Percentiles rank a stretch among this genome's conserved stretches.
Conservation (phyloP, 2,888 invertebrate genomes). For the Nebria salina region DNA sequence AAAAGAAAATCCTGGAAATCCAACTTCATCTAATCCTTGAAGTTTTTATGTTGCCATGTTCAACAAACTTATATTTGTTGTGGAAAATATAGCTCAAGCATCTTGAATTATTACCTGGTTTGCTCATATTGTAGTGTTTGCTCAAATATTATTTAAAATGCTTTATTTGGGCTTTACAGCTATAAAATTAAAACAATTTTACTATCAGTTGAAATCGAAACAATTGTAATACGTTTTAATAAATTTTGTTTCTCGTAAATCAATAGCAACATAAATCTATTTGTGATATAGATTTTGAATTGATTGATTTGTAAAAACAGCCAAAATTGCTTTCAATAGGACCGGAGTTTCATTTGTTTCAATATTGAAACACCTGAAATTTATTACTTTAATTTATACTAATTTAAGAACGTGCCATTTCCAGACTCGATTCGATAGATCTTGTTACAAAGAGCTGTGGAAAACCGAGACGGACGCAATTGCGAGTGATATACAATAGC, state of each 20-base stretch:
- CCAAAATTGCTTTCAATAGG: constrained; percentile 7
- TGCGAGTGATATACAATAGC: not conserved
- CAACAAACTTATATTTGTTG: constrained; percentile 5
- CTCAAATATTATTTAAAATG: not conserved
- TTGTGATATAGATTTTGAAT: not conserved
- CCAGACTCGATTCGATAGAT: constrained; percentile 17
- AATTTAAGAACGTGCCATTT: constrained; percentile 28
- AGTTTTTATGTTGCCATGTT: constrained; percentile 19
- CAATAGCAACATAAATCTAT: too few species aligned
- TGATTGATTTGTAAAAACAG: not conserved
- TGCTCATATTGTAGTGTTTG: not conserved
- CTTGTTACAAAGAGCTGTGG: not conserved
- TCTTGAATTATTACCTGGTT: constrained; percentile 4
- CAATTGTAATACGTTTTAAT: too few species aligned
- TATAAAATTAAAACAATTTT: not conserved
- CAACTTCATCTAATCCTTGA: constrained; percentile 25
- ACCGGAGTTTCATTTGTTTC: constrained; percentile 16
- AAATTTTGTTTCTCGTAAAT: too few species aligned
- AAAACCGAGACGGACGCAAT: not conserved
- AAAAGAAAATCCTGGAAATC: constrained; percentile 10
- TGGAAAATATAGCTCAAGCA: not conserved
- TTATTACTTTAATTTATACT: constrained; percentile 39
- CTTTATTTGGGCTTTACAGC: not conserved
- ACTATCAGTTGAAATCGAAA: not conserved
- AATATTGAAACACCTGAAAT: constrained; percentile 32